These are phyloP conservation scores for Drosophila nr. perissopoda DNA, from an alignment of 2,888 invertebrate species.

Conservation along the genomic window DNA sequence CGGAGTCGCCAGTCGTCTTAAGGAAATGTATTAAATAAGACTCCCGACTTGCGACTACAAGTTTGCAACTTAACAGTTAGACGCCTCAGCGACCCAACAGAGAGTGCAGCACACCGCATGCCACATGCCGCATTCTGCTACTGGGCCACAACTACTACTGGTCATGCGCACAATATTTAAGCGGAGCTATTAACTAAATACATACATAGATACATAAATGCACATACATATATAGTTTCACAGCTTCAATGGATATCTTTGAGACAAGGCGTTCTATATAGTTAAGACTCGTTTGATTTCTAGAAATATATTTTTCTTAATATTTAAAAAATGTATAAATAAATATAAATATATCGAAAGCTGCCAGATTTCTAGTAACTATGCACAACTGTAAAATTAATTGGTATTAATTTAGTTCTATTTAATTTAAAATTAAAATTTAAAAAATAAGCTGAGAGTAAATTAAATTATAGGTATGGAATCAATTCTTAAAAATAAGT, in stretches of 20 bases:
- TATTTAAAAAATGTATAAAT: neutral
- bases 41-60: constrained; percentile 35
- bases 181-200: constrained; percentile 39
- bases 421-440: neutral
- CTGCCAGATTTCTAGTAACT: neutral
- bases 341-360: neutral
- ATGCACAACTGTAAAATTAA: neutral
- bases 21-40: constrained; percentile 76
- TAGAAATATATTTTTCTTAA: neutral
- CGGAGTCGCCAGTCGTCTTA: constrained; percentile 63
- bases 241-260: neutral
- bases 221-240: neutral
- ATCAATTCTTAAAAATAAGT: neutral
- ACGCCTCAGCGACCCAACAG: constrained; percentile 23
- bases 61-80: constrained; percentile 70
- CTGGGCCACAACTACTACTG: constrained; percentile 22
- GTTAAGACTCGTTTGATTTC: neutral
- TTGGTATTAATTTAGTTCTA: neutral
- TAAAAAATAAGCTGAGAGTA: neutral
- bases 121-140: constrained; percentile 17
- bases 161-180: constrained; percentile 25
- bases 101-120: constrained; percentile 3
- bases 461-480: neutral
- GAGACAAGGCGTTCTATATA: neutral
- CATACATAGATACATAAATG: neutral